Evolutionary conservation across 2,113 vertebrate genomes (phyloP).

Genomic region (Syngnathus scovelli): DNA sequence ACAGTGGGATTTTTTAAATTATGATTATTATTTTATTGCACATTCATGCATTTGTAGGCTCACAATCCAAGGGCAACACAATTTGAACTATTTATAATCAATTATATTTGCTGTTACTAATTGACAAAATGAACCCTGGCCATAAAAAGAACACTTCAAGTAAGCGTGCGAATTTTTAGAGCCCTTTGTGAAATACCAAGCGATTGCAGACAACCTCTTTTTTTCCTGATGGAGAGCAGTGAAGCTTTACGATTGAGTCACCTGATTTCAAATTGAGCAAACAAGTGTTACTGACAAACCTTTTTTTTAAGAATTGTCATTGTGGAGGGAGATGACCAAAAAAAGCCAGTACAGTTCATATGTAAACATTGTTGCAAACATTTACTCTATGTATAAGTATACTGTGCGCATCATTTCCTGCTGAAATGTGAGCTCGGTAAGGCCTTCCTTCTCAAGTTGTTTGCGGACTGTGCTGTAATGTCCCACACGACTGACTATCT

Average conservation of each 20-base stretch:
- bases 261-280: conserved; percentile 3
- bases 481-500: conserved; percentile 48
- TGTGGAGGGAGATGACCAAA: neutral
- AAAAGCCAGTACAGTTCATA: neutral
- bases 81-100: conserved; percentile 68
- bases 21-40: conserved; percentile 78
- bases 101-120: conserved; percentile 45
- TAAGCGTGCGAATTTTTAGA: conserved; percentile 45
- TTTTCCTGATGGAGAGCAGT: neutral
- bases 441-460: conserved; percentile 18
- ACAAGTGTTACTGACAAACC: neutral
- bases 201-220: neutral
- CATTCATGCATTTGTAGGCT: conserved; percentile 77
- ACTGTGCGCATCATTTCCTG: neutral
- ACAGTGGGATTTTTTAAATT: neutral
- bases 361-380: neutral
- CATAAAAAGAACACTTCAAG: conserved; percentile 43
- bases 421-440: conserved; percentile 6
- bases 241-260: neutral
- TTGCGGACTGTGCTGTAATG: conserved; percentile 72
- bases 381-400: neutral
- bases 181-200: conserved; percentile 7
- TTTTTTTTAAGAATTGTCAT: neutral
- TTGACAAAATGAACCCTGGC: conserved; percentile 48
- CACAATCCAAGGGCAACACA: conserved; percentile 73